phyloP scores from a whole-genome alignment of 2,797 vertebrate genomes.

The Threskiornis aethiopicus region DNA sequence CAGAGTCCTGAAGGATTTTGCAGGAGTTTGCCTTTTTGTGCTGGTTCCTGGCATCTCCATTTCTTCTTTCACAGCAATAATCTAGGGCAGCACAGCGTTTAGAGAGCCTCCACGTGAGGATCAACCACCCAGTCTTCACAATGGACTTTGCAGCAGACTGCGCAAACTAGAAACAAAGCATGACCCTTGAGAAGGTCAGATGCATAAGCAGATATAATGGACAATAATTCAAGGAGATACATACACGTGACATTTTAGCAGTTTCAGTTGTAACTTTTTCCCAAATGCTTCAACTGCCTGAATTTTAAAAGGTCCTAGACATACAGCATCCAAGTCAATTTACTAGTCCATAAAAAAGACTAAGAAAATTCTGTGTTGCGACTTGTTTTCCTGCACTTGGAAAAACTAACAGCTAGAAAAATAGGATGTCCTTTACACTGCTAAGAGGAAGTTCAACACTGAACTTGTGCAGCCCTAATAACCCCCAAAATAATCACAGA shows the following conservation, averaged over 20 bases:
- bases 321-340: background rate
- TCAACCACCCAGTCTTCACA: background rate
- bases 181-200: background rate
- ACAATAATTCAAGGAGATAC: background rate
- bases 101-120: background rate
- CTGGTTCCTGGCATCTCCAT: background rate
- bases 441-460: background rate
- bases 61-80: background rate
- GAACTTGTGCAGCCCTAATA: background rate
- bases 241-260: background rate
- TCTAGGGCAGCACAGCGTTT: background rate
- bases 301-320: background rate
- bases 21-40: background rate
- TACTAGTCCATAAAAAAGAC: background rate
- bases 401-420: background rate
- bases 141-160: background rate
- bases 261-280: background rate
- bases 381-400: background rate
- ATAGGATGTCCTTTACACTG: background rate
- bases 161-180: background rate
- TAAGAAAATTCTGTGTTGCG: background rate
- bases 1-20: background rate
- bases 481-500: background rate
- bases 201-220: background rate
- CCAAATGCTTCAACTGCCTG: background rate